Percentiles rank a stretch among this genome's conserved stretches.
Evolutionary conservation across 2,113 vertebrate species (phyloP).

Genomic region (Otocyon megalotis): DNA sequence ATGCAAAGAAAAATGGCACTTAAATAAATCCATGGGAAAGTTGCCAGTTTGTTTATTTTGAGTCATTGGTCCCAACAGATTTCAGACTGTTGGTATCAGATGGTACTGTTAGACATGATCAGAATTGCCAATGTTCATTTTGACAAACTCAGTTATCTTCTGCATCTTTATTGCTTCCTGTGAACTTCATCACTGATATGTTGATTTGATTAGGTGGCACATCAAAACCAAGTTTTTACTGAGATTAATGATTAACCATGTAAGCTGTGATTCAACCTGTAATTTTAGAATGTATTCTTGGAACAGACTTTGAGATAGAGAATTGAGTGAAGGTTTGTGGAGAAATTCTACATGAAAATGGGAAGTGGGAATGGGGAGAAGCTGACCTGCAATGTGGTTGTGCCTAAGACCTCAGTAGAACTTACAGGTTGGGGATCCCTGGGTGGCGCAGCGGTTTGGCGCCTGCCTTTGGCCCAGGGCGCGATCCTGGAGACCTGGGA

Average conservation of each 20-base stretch:
- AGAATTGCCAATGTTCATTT: neutral
- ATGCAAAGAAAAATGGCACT: conserved; percentile 55
- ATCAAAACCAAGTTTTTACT: conserved; percentile 36
- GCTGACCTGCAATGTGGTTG: neutral
- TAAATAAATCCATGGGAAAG: conserved; percentile 29
- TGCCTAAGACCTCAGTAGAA: neutral
- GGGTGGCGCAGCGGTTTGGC: no score
- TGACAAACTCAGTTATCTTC: neutral
- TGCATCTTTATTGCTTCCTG: neutral
- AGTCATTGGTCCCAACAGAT: conserved; percentile 26
- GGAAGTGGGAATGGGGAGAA: neutral
- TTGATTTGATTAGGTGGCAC: conserved; percentile 14
- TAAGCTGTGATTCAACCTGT: neutral
- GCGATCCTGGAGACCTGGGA: no score
- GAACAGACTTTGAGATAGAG: neutral
- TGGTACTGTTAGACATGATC: neutral
- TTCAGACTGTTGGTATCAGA: neutral
- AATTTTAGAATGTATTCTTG: conserved; percentile 35
- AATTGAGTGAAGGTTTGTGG: neutral
- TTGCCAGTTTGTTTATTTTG: conserved; percentile 46
- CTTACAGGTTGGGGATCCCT: neutral
- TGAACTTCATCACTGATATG: neutral
- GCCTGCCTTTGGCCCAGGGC: no score
- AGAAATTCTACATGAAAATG: neutral
- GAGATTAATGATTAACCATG: conserved; percentile 37